Conservation (phyloP, 2,888 invertebrate species). For the Gerris lacustris region DNA sequence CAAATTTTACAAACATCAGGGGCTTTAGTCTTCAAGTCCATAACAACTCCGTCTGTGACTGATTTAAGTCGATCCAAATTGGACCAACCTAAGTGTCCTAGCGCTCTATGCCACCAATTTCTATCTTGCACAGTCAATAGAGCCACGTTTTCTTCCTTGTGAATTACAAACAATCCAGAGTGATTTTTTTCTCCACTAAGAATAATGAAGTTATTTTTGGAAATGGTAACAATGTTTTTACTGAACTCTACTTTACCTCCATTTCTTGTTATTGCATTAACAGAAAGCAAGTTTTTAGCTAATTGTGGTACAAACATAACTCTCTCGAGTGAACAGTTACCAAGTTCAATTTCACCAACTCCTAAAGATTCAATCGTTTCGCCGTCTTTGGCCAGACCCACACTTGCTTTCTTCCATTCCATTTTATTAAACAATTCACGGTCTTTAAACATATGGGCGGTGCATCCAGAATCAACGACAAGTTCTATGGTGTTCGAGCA, state of each 20-base stretch:
- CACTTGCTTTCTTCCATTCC: neutral
- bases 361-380: neutral
- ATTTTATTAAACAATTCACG: neutral
- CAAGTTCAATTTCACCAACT: neutral
- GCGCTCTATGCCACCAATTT: too few species aligned
- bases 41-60: too few species aligned
- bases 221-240: too few species aligned
- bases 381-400: neutral
- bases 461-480: neutral
- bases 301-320: constrained; percentile 16
- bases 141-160: too few species aligned
- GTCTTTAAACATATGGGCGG: neutral
- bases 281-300: constrained; percentile 2
- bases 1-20: too few species aligned
- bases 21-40: too few species aligned
- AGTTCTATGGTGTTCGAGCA: neutral
- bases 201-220: too few species aligned
- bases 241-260: constrained; percentile 10
- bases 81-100: too few species aligned
- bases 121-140: too few species aligned
- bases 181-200: too few species aligned
- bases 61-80: too few species aligned
- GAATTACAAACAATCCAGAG: too few species aligned
- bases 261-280: neutral
- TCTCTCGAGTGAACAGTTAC: neutral